Evolutionary conservation across 2,888 invertebrate species (phyloP).

Genomic region (Furcula furcula): DNA sequence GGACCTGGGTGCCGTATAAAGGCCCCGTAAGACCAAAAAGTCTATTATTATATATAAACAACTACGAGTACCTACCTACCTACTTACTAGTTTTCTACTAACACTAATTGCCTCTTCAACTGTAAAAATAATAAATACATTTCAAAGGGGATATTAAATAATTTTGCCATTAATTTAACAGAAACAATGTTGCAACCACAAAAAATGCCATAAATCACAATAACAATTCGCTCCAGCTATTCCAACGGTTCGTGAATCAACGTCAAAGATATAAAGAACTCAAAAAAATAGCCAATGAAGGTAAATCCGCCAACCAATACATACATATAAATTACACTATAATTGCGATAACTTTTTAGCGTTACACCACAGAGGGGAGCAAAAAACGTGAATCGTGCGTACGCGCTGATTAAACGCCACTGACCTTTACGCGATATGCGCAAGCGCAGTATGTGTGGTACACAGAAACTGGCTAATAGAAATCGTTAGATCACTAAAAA

Average conservation of each 20-base stretch:
- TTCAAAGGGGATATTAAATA: too few species aligned
- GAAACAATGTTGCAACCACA: not conserved
- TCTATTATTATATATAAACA: too few species aligned
- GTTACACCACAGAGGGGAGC: not conserved
- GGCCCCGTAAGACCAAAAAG: too few species aligned
- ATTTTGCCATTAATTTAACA: too few species aligned
- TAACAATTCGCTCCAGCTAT: not conserved
- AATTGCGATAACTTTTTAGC: slow-evolving; percentile 13
- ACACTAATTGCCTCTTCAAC: too few species aligned
- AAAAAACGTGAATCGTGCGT: slow-evolving; percentile 18
- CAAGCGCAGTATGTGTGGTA: too few species aligned
- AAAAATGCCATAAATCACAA: not conserved
- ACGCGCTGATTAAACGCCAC: not conserved
- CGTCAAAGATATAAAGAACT: not conserved
- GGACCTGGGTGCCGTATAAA: too few species aligned
- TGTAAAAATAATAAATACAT: too few species aligned
- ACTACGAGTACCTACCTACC: too few species aligned
- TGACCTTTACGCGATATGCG: slow-evolving; percentile 23
- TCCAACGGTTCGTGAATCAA: not conserved
- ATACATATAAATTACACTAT: slow-evolving; percentile 16
- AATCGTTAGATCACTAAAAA: too few species aligned
- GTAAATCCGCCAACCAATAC: slow-evolving; percentile 5
- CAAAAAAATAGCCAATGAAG: not conserved
- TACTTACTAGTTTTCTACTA: too few species aligned
- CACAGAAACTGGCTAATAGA: too few species aligned